phyloP scores from a whole-genome alignment of 2,113 vertebrate genomes.

The Pimephales promelas region DNA sequence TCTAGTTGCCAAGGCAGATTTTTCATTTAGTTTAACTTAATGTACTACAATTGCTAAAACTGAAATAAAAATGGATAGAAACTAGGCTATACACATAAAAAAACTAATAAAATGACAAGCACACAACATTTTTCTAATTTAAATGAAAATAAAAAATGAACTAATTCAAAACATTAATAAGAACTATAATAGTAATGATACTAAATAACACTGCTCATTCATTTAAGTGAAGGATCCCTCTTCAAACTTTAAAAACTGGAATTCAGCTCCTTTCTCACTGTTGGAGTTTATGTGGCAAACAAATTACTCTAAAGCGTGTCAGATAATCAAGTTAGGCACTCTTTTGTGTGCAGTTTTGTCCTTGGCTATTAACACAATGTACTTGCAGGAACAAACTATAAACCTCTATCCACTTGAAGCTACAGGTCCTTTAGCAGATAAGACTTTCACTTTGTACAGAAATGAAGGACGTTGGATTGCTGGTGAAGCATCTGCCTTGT shows the following conservation, averaged over 20 bases:
- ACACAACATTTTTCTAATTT: too few relatives aligned
- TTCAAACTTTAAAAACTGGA: not conserved
- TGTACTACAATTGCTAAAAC: too few relatives aligned
- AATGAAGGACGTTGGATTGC: slow-evolving; percentile 43
- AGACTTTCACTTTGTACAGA: slow-evolving; percentile 26
- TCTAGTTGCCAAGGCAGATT: not conserved
- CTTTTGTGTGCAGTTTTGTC: not conserved
- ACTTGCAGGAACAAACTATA: slow-evolving; percentile 1
- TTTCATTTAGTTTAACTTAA: too few relatives aligned
- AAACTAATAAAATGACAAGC: too few relatives aligned
- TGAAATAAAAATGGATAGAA: too few relatives aligned
- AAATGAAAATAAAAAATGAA: too few relatives aligned
- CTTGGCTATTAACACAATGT: slow-evolving; percentile 36
- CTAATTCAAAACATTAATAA: too few relatives aligned
- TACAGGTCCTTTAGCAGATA: slow-evolving; percentile 17
- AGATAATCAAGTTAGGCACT: not conserved
- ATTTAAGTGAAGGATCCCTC: not conserved
- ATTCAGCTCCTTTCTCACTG: not conserved
- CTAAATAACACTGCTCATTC: not conserved
- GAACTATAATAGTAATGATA: not conserved
- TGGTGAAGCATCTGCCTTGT: not conserved
- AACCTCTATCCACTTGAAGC: not conserved
- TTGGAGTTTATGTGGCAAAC: not conserved
- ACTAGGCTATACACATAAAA: too few relatives aligned
- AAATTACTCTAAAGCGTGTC: not conserved